phyloP scores from a whole-genome alignment of 2,797 vertebrate species.

The Cyprinodon diabolis region DNA sequence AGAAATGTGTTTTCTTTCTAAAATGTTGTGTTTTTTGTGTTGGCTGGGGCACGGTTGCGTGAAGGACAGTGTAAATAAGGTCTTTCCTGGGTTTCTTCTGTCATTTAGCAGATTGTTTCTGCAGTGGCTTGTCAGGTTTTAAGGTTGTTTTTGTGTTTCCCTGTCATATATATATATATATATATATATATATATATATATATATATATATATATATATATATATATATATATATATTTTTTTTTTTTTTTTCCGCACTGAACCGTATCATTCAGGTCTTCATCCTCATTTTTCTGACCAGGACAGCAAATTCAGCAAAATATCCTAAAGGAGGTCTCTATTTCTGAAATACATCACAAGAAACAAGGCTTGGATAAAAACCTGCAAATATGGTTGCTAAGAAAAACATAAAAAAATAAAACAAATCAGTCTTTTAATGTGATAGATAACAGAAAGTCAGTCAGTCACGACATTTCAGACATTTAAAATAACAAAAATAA shows the following conservation, averaged over 20 bases:
- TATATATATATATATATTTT: no score
- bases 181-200: background rate
- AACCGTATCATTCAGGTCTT: background rate
- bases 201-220: background rate
- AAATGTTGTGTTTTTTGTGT: background rate
- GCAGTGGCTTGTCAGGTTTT: background rate
- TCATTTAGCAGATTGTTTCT: constrained; percentile 6
- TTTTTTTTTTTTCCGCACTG: background rate
- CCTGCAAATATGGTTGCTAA: background rate
- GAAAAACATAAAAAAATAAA: background rate
- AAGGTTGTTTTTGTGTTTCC: background rate
- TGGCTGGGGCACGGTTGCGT: background rate
- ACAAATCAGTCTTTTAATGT: background rate
- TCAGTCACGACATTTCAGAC: background rate
- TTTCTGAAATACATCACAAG: background rate
- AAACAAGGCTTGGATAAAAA: background rate
- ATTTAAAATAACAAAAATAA: no score
- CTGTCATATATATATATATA: background rate
- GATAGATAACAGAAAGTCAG: background rate
- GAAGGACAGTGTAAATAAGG: background rate
- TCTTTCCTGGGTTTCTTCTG: background rate
- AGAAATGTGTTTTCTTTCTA: background rate
- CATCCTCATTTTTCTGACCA: background rate
- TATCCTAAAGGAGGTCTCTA: background rate
- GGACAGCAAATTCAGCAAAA: background rate